A percentile compares a stretch with the other conserved stretches of the same genome.
Conservation (phyloP, 1,140 invertebrate genomes). For the Euschistus heros region DNA sequence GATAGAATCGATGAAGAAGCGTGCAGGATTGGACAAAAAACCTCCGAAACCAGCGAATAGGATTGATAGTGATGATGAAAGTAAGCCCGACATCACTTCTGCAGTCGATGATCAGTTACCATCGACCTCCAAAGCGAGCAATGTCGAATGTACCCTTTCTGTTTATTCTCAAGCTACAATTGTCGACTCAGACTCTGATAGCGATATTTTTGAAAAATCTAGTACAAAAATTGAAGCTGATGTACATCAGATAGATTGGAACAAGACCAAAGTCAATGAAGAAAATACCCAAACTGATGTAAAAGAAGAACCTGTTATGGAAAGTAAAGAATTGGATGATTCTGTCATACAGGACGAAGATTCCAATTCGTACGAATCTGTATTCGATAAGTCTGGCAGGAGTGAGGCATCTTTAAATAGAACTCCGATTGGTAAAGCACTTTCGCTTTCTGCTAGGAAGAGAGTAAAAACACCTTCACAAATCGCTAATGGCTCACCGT, state of each 20-base stretch:
- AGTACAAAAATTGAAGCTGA: not conserved
- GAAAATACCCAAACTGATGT: conserved; percentile 1
- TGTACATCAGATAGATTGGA: conserved; percentile 10
- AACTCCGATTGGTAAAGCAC: conserved; percentile 8
- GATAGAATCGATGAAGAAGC: conserved; percentile 34
- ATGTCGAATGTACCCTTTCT: not conserved
- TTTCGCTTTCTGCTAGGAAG: not conserved
- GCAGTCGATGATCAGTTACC: not conserved
- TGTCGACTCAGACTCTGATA: conserved; percentile 7
- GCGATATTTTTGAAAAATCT: conserved; percentile 17
- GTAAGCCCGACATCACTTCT: not conserved
- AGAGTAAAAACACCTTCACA: not conserved
- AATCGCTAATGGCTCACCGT: not conserved
- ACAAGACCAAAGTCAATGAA: conserved; percentile 6
- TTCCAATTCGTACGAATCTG: not conserved
- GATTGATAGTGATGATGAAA: conserved; percentile 26
- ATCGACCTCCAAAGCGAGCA: conserved; percentile 2
- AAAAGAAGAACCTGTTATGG: not conserved
- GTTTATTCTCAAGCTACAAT: conserved; percentile 8
- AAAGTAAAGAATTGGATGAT: not conserved
- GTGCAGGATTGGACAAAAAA: conserved; percentile 26
- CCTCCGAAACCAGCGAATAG: conserved; percentile 13
- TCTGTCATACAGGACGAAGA: not conserved
- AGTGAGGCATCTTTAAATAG: not conserved
- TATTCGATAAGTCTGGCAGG: not conserved